These are phyloP conservation scores for Cetonia aurata DNA, from an alignment of 2,888 invertebrate genomes.

Conservation along the genomic window DNA sequence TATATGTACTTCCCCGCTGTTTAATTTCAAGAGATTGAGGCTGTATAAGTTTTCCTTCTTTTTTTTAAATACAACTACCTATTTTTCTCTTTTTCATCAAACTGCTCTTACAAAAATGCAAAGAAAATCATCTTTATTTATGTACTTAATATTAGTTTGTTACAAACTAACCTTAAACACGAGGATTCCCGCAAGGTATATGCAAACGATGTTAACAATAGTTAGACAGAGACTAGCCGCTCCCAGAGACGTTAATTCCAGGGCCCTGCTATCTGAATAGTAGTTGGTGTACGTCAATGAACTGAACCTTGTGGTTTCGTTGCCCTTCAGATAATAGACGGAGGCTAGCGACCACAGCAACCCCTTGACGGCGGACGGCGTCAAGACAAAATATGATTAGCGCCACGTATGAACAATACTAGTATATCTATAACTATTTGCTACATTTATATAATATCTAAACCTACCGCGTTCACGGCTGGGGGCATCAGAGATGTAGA, in stretches of 20 bases:
- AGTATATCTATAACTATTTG: neutral
- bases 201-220: constrained; percentile 80
- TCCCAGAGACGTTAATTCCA: constrained; percentile 75
- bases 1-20: no score
- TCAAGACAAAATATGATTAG: constrained; percentile 17
- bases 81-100: no score
- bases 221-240: constrained; percentile 79
- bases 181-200: constrained; percentile 77
- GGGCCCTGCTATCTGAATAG: constrained; percentile 73
- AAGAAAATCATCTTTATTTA: no score
- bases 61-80: no score
- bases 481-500: constrained; percentile 85
- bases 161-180: constrained; percentile 73
- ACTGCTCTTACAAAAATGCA: no score
- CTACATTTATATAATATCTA: neutral
- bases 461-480: constrained; percentile 79
- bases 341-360: constrained; percentile 75
- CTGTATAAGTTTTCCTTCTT: no score
- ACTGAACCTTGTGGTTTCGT: constrained; percentile 64
- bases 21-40: no score
- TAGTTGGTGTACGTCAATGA: constrained; percentile 66
- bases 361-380: constrained; percentile 66
- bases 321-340: constrained; percentile 69
- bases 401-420: neutral
- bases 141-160: no score